These are phyloP conservation scores for Ctenomys sociabilis DNA, from an alignment of 2,113 vertebrate species.

Conservation along the genomic window DNA sequence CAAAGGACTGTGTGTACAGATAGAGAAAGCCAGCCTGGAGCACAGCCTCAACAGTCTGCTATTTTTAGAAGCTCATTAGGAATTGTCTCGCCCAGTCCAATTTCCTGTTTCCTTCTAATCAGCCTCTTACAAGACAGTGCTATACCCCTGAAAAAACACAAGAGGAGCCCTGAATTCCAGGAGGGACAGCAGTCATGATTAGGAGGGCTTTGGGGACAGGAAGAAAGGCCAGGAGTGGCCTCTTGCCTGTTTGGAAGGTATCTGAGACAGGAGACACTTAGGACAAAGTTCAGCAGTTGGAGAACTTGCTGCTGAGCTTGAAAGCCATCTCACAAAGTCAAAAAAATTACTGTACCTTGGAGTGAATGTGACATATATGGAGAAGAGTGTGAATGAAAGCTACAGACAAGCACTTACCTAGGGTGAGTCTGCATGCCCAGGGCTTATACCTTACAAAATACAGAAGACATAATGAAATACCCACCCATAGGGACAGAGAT, in stretches of 20 bases:
- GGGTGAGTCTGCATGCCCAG: not conserved
- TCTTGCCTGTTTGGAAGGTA: slow-evolving; percentile 47
- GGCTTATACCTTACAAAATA: not conserved
- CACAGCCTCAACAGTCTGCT: not conserved
- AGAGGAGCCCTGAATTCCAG: slow-evolving; percentile 29
- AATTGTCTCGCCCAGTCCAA: slow-evolving; percentile 30
- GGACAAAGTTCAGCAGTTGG: slow-evolving; percentile 19
- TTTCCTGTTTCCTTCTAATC: slow-evolving; percentile 67
- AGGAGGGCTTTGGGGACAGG: slow-evolving; percentile 3
- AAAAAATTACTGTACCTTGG: not conserved
- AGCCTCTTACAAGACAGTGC: slow-evolving; percentile 45
- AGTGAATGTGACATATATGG: not conserved
- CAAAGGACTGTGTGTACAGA: not conserved
- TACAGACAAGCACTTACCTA: not conserved
- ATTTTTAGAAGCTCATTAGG: slow-evolving; percentile 62
- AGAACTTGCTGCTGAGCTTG: slow-evolving; percentile 1
- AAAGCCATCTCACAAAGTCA: not conserved
- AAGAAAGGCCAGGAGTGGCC: not conserved
- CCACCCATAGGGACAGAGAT: not conserved
- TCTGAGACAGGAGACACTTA: slow-evolving; percentile 30
- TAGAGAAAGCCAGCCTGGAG: slow-evolving; percentile 52
- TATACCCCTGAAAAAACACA: slow-evolving; percentile 30
- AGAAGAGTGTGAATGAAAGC: not conserved
- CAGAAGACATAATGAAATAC: not conserved
- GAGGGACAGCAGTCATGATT: slow-evolving; percentile 9